Base-by-base conservation (phyloP, 2,888 invertebrate genomes). In the Drosophila nr. perissopoda region DNA sequence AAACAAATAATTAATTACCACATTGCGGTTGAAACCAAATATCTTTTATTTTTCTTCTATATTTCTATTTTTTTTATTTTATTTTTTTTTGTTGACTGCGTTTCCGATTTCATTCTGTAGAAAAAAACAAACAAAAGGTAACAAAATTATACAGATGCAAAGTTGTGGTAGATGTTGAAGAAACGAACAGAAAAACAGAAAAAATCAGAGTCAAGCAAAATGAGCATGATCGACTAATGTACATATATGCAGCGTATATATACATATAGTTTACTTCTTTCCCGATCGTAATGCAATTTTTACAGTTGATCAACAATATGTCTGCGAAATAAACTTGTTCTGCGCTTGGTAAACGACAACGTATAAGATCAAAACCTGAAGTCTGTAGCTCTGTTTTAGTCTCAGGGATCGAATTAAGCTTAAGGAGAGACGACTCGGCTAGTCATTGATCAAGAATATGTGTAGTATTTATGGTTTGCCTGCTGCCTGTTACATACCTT, bases 1-100 rank as follows among this genome's bases (percentile, higher is more conserved):
- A 76, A 79, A 66, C 54, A 78, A 72, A 78, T 79, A 78, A 75
- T 79, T 70, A 69, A 68, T 68, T 65, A 78, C 65, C 75, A 68
- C 52, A 59, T 68, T 74, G 67, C 79, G 59, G 36, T 48, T 73
- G 71, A 61, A 66, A 73, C 61, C 48, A 68, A 36, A 31, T 52
- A 48, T 53, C 57, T 68, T 40, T 13, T 27, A 4, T 27, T 60
- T 40, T 16, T 6, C 21, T 18, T 33, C 21, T 42, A 18, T 38
- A 18, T 46, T 21, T 21, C 4, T n/a, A 25, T 18, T 33, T 5
- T 34, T 40, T 34, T 40, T 2, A n/a, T 7, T 27, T 52, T 7
- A 18, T 25, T 42, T 46, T 21, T 21, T 25, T 0, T n/a, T n/a
- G n/a, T n/a, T n/a, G 4, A 46, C 46, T 34, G 38, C 31, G 66